Base-by-base conservation (phyloP, 64 coral and sea anemone species). In the Stichodactyla mertensii region DNA sequence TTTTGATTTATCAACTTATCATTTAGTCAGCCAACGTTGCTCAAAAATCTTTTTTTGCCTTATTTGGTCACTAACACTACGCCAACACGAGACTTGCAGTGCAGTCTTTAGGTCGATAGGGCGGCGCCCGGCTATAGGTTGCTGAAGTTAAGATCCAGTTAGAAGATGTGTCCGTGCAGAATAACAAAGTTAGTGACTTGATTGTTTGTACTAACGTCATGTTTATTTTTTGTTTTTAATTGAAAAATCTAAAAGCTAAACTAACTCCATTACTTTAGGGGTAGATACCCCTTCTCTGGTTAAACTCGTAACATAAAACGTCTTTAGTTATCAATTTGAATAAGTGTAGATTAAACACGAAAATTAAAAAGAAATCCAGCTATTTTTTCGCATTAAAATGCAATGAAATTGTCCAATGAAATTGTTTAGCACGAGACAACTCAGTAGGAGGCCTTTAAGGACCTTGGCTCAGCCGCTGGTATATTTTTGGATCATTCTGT, bases 311-410 rank as follows among this genome's bases (percentile, higher is more conserved):
- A 74, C 24, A 74, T 31, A 28, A 26, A 23, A 74, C 11, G 69
- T 74, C 24, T 27, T 28, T 74, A 4, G 69, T 13, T 74, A 28
- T 74, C 27, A 10, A 31, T 74, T 31, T 74, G 5, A 74, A 74
- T 74, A 74, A 13, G 69, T 74, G 7, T 27, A 31, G 10, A 74
- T 74, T 74, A 31, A 74, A 74, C 24, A 74, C 22, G 27, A 12
- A 74, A 74, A 74, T 74, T 31, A 74, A 74, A 74, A 74, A 74
- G 69, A 74, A 74, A 74, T 31, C 69, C 69, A 31, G 69, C 69
- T 36, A 74, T 22, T 31, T 31, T 74, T n/a, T 74, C 5, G 0
- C 10, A 31, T 74, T 74, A 74, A 74, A 74, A 74, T 74, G 24
- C 24, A 74, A 27, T 4, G n/a, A 26, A 8, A 10, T 74, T 23